Percentiles rank a stretch among this genome's conserved stretches.
Conservation (phyloP, 2,797 vertebrate species). For the Spatula versicolor region DNA sequence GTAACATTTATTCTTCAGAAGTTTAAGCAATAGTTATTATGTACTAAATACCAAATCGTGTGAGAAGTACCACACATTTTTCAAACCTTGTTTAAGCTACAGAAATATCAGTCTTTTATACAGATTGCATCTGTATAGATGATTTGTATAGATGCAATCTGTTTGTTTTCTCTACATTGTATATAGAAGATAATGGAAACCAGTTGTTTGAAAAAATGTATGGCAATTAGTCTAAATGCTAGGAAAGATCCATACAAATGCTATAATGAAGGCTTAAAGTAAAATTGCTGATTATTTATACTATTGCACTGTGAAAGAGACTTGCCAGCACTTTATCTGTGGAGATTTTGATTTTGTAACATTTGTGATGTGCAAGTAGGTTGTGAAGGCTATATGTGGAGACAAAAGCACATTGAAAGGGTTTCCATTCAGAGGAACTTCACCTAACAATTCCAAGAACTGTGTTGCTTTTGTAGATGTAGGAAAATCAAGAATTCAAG, state of each 20-base stretch:
- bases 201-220: constrained; percentile 17
- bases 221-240: constrained; percentile 11
- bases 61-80: background rate
- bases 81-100: background rate
- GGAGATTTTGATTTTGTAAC: constrained; percentile 37
- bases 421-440: background rate
- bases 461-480: background rate
- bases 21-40: background rate
- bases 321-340: background rate
- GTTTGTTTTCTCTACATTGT: background rate
- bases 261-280: background rate
- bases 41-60: background rate
- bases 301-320: background rate
- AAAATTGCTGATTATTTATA: constrained; percentile 11
- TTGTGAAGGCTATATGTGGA: background rate
- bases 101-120: constrained; percentile 2
- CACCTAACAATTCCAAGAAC: constrained; percentile 16
- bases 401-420: constrained; percentile 33
- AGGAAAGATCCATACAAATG: background rate
- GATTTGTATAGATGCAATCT: background rate
- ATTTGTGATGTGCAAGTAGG: background rate
- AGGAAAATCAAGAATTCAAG: constrained; percentile 32
- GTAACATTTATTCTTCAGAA: background rate
- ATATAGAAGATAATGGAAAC: background rate
- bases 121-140: background rate